phyloP scores from a whole-genome alignment of 1,140 invertebrate species.

The Xylocopa sonorina region DNA sequence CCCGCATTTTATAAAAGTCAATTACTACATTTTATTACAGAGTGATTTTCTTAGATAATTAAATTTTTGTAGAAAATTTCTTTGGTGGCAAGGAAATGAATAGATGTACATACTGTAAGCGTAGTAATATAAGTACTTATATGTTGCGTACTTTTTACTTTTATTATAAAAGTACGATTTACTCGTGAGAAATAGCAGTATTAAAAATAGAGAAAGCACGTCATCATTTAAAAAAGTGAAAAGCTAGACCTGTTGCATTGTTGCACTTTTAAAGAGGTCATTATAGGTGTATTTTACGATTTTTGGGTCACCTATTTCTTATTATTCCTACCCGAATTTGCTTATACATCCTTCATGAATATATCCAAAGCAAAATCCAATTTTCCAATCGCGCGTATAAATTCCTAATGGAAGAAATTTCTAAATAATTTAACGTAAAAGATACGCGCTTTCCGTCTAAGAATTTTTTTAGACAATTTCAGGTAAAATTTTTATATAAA shows the following conservation, averaged over 20 bases:
- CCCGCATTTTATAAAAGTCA: neutral
- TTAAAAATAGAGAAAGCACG: neutral
- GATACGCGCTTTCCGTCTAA: constrained; percentile 11
- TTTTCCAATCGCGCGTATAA: constrained; percentile 13
- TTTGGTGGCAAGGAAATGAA: neutral
- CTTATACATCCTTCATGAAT: constrained; percentile 25
- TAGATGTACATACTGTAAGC: neutral
- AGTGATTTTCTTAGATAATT: neutral
- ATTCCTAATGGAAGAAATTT: constrained; percentile 5
- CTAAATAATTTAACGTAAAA: neutral
- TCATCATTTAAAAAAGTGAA: neutral
- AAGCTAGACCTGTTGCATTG: constrained; percentile 15
- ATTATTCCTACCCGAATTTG: constrained; percentile 10
- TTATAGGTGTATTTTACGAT: constrained; percentile 10
- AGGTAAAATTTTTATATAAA: constrained; percentile 27
- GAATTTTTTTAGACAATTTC: constrained; percentile 30
- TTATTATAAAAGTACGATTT: neutral
- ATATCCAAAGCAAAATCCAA: neutral
- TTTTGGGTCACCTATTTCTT: constrained; percentile 10
- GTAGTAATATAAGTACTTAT: neutral
- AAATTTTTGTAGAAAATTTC: neutral
- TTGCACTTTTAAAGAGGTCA: constrained; percentile 26
- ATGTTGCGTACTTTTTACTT: neutral
- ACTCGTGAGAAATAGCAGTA: neutral
- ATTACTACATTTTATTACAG: neutral